Base-by-base conservation (phyloP, 2,888 invertebrate species). In the Melitaea athalia region DNA sequence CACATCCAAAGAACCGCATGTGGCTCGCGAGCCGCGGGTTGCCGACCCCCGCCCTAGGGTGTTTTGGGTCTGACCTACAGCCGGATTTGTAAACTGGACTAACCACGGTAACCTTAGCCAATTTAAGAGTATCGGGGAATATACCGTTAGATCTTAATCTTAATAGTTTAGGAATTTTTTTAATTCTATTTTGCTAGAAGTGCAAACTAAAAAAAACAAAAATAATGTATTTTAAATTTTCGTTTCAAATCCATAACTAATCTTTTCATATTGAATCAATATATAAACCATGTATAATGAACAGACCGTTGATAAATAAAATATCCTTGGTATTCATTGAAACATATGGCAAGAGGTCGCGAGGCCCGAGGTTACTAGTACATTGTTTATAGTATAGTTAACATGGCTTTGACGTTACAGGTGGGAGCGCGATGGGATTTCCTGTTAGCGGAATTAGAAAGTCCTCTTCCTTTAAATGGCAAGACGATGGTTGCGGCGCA, bases 351-450 rank as follows among this genome's bases (percentile, higher is more conserved):
- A 55, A 53, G 57, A 64, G 64, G 61, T 64, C 61, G 24, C 24
- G 57, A n/a, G 33, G 11, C 42, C 31, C 50, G 61, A 62, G 64
- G 63, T 47, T 47, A 43, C 50, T 17, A 10, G 3, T 53, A 42
- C 15, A 42, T 42, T 15, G 10, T 15, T n/a, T 38, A 15, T 15
- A 42, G 15, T 57, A 50, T 59, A 61, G 8, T 61, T 55, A 15
- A 60, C 55, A 33, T 59, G 42, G 60, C 63, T 53, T 67, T 38
- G 15, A 60, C 59, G 24, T 63, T 33, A 15, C 77, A 92, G 92
- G 88, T 92, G 31, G 88, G 82, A 43, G 92, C 92, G 10, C 81
- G 85, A 64, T 92, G 85, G 84, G 92, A 92, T 81, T 92, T 87
- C 78, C 70, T 92, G 50, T 74, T 92, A 55, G 91, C 80, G 0